Evolutionary conservation across 2,113 vertebrate species (phyloP).

Genomic region (Rhegmatorhina hoffmannsi): DNA sequence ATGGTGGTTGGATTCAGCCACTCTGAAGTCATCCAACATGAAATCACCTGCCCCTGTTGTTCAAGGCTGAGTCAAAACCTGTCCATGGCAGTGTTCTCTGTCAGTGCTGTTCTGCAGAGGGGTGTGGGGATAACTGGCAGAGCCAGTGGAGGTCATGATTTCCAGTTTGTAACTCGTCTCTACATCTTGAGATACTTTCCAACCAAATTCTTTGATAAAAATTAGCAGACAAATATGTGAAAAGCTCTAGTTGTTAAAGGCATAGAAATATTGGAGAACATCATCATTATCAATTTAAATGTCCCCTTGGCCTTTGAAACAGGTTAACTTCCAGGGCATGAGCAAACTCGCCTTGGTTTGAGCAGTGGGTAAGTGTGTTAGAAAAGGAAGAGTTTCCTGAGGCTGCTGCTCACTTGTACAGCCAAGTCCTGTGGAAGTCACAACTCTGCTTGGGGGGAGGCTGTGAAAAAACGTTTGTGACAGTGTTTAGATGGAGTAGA

Average conservation of each 20-base stretch:
- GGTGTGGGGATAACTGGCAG: neutral
- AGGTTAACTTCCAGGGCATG: neutral
- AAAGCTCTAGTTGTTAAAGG: neutral
- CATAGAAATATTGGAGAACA: neutral
- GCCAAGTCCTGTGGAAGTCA: neutral
- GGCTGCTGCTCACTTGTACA: neutral
- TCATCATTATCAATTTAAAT: neutral
- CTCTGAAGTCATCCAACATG: neutral
- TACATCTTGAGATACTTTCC: neutral
- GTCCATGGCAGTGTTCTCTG: neutral
- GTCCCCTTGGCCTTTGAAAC: neutral
- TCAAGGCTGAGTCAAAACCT: neutral
- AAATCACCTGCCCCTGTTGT: neutral
- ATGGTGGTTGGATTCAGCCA: neutral
- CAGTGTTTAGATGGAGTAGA: neutral
- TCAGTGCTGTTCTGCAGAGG: neutral
- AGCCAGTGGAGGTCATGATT: neutral
- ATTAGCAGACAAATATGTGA: neutral
- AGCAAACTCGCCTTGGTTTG: neutral
- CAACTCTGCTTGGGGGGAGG: accelerated
- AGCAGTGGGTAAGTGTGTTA: neutral
- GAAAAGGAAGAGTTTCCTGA: neutral
- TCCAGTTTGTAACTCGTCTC: neutral
- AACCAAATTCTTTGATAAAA: neutral
- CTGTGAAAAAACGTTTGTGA: neutral